phyloP scores from a whole-genome alignment of 2,888 invertebrate species.

The Ceratothoa steindachneri region DNA sequence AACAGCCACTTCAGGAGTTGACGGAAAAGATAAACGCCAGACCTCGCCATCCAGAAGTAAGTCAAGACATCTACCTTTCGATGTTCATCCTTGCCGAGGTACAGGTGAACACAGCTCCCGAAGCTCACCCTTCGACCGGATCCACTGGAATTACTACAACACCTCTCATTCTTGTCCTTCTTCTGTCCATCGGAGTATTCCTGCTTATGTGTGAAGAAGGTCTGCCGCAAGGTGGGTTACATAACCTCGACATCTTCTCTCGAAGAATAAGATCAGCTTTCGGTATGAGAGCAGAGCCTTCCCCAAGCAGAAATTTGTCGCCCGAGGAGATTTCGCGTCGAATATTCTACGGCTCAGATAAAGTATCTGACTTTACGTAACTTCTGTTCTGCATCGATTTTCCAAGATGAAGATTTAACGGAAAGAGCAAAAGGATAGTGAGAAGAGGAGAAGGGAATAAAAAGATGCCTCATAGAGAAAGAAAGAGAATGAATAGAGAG shows the following conservation, averaged over 20 bases:
- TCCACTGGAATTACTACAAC: too few species aligned
- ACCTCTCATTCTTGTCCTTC: neutral
- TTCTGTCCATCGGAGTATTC: neutral
- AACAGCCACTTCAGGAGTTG: conserved; percentile 71
- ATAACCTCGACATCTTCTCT: neutral
- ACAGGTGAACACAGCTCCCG: conserved; percentile 66
- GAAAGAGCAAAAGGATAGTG: neutral
- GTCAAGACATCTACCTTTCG: conserved; percentile 78
- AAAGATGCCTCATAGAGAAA: neutral
- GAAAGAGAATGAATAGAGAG: neutral
- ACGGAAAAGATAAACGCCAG: conserved; percentile 80
- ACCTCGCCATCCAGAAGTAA: conserved; percentile 67
- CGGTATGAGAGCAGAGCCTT: neutral
- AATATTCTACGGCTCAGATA: neutral
- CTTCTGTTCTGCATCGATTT: too few species aligned
- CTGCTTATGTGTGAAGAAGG: neutral
- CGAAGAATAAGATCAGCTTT: neutral
- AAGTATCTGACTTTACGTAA: neutral
- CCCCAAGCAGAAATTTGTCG: too few species aligned
- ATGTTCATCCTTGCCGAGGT: conserved; percentile 91
- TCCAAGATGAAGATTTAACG: too few species aligned
- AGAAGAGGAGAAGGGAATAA: neutral
- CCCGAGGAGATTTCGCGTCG: neutral
- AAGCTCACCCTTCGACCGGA: neutral
- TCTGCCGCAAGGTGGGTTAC: neutral